Evolutionary conservation across 2,888 invertebrate species (phyloP).

Genomic region (Agrenia bidenticulata): DNA sequence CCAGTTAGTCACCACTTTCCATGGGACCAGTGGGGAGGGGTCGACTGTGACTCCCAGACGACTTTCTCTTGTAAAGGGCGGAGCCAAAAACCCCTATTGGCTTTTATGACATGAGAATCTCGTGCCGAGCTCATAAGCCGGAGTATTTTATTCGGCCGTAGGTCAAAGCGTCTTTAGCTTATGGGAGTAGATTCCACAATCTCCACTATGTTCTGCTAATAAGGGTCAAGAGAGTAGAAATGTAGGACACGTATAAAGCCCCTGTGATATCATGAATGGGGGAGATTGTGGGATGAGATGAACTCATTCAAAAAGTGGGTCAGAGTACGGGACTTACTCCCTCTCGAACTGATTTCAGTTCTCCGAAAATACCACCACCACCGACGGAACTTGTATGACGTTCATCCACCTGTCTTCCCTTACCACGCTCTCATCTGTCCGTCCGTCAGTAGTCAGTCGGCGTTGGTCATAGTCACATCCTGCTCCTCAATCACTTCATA

Average conservation of each 20-base stretch:
- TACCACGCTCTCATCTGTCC: conserved; percentile 9
- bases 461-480: conserved; percentile 33
- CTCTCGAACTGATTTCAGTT: not conserved
- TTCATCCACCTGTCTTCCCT: conserved; percentile 26
- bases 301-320: conserved; percentile 53
- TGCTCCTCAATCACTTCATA: conserved; percentile 24
- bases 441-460: conserved; percentile 27
- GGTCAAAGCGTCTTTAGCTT: too few species aligned
- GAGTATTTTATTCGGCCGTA: too few species aligned
- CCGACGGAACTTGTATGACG: not conserved
- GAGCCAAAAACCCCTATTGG: not conserved
- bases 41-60: too few species aligned
- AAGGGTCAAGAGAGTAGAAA: conserved; percentile 8
- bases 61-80: too few species aligned
- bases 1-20: too few species aligned
- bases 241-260: conserved; percentile 39
- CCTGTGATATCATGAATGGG: conserved; percentile 45
- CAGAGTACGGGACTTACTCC: conserved; percentile 34
- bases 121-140: too few species aligned
- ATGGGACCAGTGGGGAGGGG: too few species aligned
- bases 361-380: not conserved
- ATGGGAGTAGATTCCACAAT: too few species aligned
- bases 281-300: conserved; percentile 51
- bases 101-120: too few species aligned
- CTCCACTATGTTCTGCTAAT: too few species aligned